Evolutionary conservation across 2,888 invertebrate genomes (phyloP).

Genomic region (Diarsia dahlii): DNA sequence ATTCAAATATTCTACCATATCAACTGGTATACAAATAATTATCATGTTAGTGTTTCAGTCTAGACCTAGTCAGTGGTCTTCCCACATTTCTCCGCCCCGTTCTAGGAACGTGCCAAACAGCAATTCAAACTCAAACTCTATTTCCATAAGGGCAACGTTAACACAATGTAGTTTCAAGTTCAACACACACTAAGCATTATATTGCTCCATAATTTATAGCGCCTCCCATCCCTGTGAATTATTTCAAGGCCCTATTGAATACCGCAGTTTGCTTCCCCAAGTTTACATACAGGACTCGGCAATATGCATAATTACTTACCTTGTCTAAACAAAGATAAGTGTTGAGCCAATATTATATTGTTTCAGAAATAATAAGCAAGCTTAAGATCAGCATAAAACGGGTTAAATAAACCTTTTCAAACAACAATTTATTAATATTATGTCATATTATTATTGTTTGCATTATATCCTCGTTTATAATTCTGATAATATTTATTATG

Average conservation of each 20-base stretch:
- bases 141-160: constrained; percentile 4
- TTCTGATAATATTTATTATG: not conserved
- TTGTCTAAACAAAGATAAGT: constrained; percentile 64
- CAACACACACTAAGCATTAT: constrained; percentile 12
- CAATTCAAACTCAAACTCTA: not conserved
- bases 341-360: constrained; percentile 37
- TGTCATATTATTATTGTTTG: constrained; percentile 29
- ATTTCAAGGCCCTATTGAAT: constrained; percentile 65
- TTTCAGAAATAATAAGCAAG: constrained; percentile 48
- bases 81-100: not conserved
- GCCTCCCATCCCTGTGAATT: constrained; percentile 65
- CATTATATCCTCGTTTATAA: constrained; percentile 20
- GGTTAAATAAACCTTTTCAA: constrained; percentile 27
- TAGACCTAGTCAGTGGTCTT: too few relatives aligned
- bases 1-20: too few relatives aligned
- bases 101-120: not conserved
- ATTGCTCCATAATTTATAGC: constrained; percentile 62
- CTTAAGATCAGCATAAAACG: constrained; percentile 39
- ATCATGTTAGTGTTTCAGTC: too few relatives aligned
- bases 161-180: constrained; percentile 11
- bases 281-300: constrained; percentile 54
- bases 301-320: constrained; percentile 66
- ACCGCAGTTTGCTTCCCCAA: constrained; percentile 54
- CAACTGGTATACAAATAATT: too few relatives aligned
- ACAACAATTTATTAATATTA: constrained; percentile 32